Evolutionary conservation across 2,797 vertebrate species (phyloP).

Genomic region (Staurois parvus): DNA sequence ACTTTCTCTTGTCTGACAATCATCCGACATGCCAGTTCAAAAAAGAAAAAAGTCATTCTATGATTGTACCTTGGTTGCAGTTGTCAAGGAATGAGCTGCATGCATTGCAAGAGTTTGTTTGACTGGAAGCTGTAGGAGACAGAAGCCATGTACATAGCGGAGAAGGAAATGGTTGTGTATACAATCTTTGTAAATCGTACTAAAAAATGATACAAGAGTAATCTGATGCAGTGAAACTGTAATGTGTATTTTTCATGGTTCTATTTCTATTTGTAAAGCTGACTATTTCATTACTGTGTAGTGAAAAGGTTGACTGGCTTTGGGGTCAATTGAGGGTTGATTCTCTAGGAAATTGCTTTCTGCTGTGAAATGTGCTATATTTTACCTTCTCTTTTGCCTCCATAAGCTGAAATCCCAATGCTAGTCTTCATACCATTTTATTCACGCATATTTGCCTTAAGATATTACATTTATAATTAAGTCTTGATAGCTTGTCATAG

Average conservation of each 20-base stretch:
- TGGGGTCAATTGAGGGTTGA: conserved; percentile 12
- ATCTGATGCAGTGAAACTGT: neutral
- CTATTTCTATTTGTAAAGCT: neutral
- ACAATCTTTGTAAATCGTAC: neutral
- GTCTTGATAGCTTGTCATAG: no score
- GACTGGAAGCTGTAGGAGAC: no score
- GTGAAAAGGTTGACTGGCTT: conserved; percentile 20
- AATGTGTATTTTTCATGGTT: no score
- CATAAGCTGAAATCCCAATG: neutral
- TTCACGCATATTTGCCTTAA: neutral
- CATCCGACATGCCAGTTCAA: neutral
- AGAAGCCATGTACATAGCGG: neutral
- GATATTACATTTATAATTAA: neutral
- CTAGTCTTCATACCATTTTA: neutral
- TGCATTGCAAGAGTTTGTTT: no score
- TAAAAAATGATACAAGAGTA: neutral
- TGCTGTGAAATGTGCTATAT: neutral
- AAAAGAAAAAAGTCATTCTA: no score
- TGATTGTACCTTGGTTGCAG: no score
- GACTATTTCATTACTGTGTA: neutral
- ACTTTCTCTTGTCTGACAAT: neutral
- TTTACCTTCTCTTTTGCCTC: neutral
- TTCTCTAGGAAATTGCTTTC: neutral
- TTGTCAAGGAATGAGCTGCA: no score
- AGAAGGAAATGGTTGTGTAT: no score